These are phyloP conservation scores for Hymenochirus boettgeri DNA, from an alignment of 2,113 vertebrate species.

Conservation along the genomic window DNA sequence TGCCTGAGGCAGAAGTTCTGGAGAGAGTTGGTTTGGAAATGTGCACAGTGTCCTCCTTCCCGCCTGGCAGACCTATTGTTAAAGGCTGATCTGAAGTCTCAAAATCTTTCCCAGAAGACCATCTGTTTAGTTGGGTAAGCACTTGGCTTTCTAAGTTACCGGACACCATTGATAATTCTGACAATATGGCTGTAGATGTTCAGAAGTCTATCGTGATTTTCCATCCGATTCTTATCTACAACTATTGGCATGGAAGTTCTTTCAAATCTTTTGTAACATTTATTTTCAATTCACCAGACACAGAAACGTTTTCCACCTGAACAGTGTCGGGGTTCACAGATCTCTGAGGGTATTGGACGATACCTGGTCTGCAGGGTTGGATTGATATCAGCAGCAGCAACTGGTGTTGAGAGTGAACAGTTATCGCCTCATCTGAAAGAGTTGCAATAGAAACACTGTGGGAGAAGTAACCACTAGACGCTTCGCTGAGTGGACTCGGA, in stretches of 20 bases:
- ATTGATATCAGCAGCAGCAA: slow-evolving; percentile 33
- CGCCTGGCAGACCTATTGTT: not conserved
- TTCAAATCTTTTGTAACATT: slow-evolving; percentile 6
- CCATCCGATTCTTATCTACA: not conserved
- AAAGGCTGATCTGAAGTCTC: not conserved
- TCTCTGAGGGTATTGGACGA: slow-evolving; percentile 25
- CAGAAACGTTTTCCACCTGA: slow-evolving; percentile 10
- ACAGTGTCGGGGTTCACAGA: fast-evolving
- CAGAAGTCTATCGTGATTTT: not conserved
- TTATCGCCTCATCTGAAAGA: slow-evolving; percentile 67
- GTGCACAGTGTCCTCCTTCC: not conserved
- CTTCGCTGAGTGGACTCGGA: slow-evolving; percentile 89
- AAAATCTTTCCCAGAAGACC: slow-evolving; percentile 23
- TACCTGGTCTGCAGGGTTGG: slow-evolving; percentile 21
- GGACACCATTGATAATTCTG: not conserved
- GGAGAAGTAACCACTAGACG: slow-evolving; percentile 94
- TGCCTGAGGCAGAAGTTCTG: slow-evolving; percentile 32
- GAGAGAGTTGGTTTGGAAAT: not conserved
- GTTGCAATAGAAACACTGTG: slow-evolving; percentile 89
- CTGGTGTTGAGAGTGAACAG: not conserved
- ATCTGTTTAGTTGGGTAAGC: slow-evolving; percentile 38
- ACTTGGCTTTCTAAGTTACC: slow-evolving; percentile 13
- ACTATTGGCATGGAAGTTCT: not conserved
- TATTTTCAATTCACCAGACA: not conserved
- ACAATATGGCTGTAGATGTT: not conserved